A percentile compares a stretch with the other conserved stretches of the same genome.
phyloP scores from a whole-genome alignment of 1,140 invertebrate genomes.

The Hyles euphorbiae region DNA sequence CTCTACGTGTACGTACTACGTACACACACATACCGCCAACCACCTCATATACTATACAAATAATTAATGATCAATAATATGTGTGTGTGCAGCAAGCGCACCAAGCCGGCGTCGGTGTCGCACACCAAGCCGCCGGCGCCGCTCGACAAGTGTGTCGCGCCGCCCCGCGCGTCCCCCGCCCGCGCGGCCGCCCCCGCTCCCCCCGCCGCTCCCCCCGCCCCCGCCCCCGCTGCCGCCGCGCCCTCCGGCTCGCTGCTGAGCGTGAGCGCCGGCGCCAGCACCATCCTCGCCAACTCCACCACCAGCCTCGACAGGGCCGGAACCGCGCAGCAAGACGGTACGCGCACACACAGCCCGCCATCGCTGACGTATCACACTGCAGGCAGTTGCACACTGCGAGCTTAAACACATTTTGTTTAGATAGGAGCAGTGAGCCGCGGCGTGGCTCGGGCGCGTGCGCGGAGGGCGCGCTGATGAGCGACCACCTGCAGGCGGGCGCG shows the following conservation, averaged over 20 bases:
- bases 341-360: not conserved
- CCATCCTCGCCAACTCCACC: slow-evolving; percentile 67
- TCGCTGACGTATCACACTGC: not conserved
- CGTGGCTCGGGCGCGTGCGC: slow-evolving; percentile 29
- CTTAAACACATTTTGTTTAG: not conserved
- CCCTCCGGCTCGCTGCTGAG: slow-evolving; percentile 65
- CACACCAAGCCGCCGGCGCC: too few species aligned
- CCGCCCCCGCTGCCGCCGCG: not conserved
- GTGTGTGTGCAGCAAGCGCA: too few species aligned
- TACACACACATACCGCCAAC: too few species aligned
- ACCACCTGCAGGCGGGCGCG: slow-evolving; percentile 47
- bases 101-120: too few species aligned
- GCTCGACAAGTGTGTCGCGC: not conserved
- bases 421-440: not conserved
- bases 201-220: not conserved
- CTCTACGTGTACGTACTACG: slow-evolving; percentile 81
- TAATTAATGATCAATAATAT: too few species aligned
- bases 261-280: slow-evolving; percentile 72
- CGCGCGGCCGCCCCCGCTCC: not conserved
- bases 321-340: slow-evolving; percentile 7
- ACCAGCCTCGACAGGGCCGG: slow-evolving; percentile 53
- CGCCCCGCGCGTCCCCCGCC: not conserved
- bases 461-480: slow-evolving; percentile 44
- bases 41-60: too few species aligned
- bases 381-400: not conserved